Conservation (phyloP, 1,140 invertebrate species). For the Epicauta chinensis region DNA sequence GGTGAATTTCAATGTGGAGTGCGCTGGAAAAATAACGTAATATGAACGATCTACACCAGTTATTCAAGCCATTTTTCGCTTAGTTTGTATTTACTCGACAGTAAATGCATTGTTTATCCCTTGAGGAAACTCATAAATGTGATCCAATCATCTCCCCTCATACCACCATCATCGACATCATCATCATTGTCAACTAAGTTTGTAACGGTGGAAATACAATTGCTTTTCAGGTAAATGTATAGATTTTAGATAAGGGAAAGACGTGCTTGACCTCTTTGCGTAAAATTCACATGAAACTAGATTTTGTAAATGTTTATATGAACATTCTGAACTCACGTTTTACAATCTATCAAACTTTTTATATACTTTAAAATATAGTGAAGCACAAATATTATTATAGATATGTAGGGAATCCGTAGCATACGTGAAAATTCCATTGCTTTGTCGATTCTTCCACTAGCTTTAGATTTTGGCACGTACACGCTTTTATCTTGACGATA, state of each 20-base stretch:
- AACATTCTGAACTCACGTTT: constrained; percentile 17
- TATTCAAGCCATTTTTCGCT: constrained; percentile 21
- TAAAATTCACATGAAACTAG: constrained; percentile 20
- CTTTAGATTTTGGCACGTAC: constrained; percentile 6
- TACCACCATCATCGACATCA: too few species aligned
- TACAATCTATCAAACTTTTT: constrained; percentile 16
- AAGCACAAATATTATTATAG: constrained; percentile 5
- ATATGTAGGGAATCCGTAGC: background rate
- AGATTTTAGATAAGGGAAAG: background rate
- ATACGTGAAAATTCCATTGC: constrained; percentile 15
- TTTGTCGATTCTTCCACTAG: constrained; percentile 9
- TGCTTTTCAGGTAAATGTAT: background rate
- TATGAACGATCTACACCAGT: too few species aligned
- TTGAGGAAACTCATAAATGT: constrained; percentile 45
- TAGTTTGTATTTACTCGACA: constrained; percentile 28
- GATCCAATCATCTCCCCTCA: constrained; percentile 48
- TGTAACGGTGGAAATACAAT: constrained; percentile 1
- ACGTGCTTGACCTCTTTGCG: constrained; percentile 24
- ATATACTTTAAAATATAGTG: constrained; percentile 28
- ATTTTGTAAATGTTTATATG: constrained; percentile 30
- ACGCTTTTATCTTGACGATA: constrained; percentile 7
- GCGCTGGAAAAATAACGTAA: too few species aligned
- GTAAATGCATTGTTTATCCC: constrained; percentile 43
- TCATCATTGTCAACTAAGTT: constrained; percentile 20
- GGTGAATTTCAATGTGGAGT: too few species aligned